Evolutionary conservation across 2,797 vertebrate species (phyloP).

Genomic region (Coilia nasus): DNA sequence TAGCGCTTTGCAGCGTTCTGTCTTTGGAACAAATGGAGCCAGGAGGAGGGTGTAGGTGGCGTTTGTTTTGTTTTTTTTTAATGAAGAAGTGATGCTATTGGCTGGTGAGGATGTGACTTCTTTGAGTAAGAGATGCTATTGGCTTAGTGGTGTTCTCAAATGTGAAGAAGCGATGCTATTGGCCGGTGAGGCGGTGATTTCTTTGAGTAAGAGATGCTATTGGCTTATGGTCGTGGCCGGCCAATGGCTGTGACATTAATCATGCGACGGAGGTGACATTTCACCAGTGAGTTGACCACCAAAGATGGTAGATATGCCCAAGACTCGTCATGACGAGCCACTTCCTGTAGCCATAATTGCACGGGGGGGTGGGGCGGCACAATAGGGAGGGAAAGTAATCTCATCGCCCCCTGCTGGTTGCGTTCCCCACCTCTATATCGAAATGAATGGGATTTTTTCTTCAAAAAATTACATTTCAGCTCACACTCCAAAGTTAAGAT

Average conservation of each 20-base stretch:
- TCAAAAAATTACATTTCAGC: too few species aligned
- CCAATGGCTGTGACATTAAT: background rate
- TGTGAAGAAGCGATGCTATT: background rate
- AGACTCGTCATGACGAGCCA: too few species aligned
- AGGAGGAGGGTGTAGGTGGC: slow-evolving; percentile 44
- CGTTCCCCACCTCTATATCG: too few species aligned
- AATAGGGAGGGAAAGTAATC: too few species aligned
- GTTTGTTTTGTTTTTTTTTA: background rate
- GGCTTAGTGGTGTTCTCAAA: background rate
- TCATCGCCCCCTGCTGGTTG: too few species aligned
- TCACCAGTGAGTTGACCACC: background rate
- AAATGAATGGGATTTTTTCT: too few species aligned
- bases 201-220: background rate
- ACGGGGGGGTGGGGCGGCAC: too few species aligned
- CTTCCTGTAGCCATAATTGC: too few species aligned
- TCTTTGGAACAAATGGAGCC: slow-evolving; percentile 37
- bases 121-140: background rate
- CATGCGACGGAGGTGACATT: background rate
- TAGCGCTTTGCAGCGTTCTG: slow-evolving; percentile 54
- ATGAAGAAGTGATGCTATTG: background rate
- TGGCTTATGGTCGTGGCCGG: background rate
- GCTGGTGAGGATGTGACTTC: background rate
- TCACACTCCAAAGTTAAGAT: too few species aligned
- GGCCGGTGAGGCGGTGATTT: background rate
- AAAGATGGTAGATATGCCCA: too few species aligned